Base-by-base conservation (phyloP, 2,113 vertebrate species). In the Strigops habroptila region DNA sequence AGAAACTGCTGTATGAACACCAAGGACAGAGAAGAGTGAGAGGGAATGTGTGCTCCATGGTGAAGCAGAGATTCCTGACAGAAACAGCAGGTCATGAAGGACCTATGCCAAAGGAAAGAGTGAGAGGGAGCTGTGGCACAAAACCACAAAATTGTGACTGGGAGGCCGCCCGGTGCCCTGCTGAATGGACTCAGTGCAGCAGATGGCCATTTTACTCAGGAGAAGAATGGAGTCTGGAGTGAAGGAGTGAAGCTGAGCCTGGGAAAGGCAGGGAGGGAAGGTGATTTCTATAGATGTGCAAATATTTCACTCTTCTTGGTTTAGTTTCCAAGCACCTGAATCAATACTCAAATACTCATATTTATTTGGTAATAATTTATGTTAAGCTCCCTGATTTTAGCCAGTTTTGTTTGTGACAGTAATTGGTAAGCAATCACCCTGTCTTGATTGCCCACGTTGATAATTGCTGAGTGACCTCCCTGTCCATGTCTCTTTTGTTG, bases 141-240 rank as follows among this genome's bases (percentile, higher is more conserved):
- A 22, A 76, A 44, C 4, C 3, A 68, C 3, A 7, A 86, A 35
- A 6, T 48, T 1, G 0, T 35, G 30, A 49, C 16, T 35, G 2
- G 63, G 31, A 71, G 33, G 35, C 8, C 7, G n/a, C 5, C 3
- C 1, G 3, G 10, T 35, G 33, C 5, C 12, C 44, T 4, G 1
- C 10, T n/a, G 48, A n/a, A 59, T 15, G 3, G 4, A 71, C 4
- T 30, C 10, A 23, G 4, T 27, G 6, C 31, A 43, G 24, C 8
- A 10, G 9, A 12, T 24, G 15, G 2, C 33, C 12, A 44, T 43
- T 82, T 75, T 10, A 33, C n/a, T 48, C 4, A 27, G 6, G 5
- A 3, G 3, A 74, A 10, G 5, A 52, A 25, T 52, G 22, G 11
- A 70, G 7, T 17, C 19, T 52, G 16, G 15, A 86, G 13, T 67